Evolutionary conservation across 2,113 vertebrate species (phyloP).

Genomic region (Polypterus bichir): DNA sequence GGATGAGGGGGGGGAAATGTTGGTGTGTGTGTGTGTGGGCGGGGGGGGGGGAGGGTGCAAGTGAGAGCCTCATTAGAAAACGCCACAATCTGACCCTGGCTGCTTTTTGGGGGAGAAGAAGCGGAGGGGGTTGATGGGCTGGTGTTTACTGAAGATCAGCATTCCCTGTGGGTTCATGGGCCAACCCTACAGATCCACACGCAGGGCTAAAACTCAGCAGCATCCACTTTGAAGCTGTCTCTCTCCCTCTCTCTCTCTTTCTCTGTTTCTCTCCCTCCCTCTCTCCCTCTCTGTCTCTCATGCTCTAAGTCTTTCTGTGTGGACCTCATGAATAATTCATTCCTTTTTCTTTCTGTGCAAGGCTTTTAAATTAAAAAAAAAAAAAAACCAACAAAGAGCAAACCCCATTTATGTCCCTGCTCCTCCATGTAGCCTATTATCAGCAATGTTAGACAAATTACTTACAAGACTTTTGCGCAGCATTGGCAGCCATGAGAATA

Average conservation of each 20-base stretch:
- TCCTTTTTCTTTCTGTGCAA: conserved; percentile 24
- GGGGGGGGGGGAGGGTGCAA: conserved; percentile 30
- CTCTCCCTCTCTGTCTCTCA: conserved; percentile 20
- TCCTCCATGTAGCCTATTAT: conserved; percentile 37
- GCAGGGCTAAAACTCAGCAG: conserved; percentile 48
- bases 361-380: conserved; percentile 21
- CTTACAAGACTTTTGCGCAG: conserved; percentile 34
- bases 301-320: conserved; percentile 38
- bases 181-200: conserved; percentile 52
- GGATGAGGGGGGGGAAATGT: conserved; percentile 32
- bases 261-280: conserved; percentile 30
- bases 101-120: conserved; percentile 30
- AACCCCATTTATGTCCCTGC: conserved; percentile 30
- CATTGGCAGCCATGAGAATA: conserved; percentile 15
- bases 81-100: conserved; percentile 46
- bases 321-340: conserved; percentile 66
- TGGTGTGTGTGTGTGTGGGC: conserved; percentile 24
- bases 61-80: conserved; percentile 47
- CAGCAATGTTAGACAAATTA: conserved; percentile 52
- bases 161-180: conserved; percentile 40
- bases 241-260: conserved; percentile 5
- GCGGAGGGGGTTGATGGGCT: conserved; percentile 8
- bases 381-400: conserved; percentile 35
- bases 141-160: conserved; percentile 17
- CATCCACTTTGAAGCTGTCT: conserved; percentile 52